Conservation (phyloP, 2,888 invertebrate genomes). For the Tiliacea aurago region DNA sequence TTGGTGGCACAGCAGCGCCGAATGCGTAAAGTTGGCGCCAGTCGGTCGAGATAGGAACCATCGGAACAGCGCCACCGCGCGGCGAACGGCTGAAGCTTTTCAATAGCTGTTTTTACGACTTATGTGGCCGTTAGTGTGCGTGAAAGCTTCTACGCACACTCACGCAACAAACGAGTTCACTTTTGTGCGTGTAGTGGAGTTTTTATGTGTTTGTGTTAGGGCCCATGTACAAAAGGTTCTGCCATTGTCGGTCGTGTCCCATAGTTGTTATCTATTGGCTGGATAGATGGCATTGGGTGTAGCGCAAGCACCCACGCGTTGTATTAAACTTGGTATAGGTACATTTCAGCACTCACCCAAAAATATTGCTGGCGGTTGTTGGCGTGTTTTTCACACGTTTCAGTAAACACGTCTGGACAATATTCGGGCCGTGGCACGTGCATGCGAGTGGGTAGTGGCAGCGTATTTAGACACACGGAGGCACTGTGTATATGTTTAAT, state of each 20-base stretch:
- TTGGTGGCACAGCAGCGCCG: slow-evolving; percentile 83
- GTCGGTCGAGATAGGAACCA: slow-evolving; percentile 78
- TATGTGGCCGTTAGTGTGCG: slow-evolving; percentile 77
- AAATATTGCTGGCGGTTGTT: slow-evolving; percentile 70
- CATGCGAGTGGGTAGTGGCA: slow-evolving; percentile 71
- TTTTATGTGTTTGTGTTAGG: slow-evolving; percentile 83
- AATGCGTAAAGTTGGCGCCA: slow-evolving; percentile 72
- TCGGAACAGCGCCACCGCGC: slow-evolving; percentile 86
- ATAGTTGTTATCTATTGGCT: slow-evolving; percentile 82
- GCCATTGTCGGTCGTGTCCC: slow-evolving; percentile 72
- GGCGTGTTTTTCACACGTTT: slow-evolving; percentile 77
- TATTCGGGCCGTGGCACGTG: slow-evolving; percentile 77
- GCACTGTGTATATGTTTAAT: slow-evolving; percentile 84
- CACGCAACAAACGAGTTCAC: slow-evolving; percentile 72
- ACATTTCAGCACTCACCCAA: slow-evolving; percentile 80
- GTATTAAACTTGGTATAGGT: slow-evolving; percentile 61
- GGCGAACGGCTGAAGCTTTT: slow-evolving; percentile 89
- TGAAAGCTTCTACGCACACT: slow-evolving; percentile 84
- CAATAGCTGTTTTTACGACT: slow-evolving; percentile 84
- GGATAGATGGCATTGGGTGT: slow-evolving; percentile 88
- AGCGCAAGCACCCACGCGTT: slow-evolving; percentile 65
- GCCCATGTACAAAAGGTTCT: slow-evolving; percentile 82
- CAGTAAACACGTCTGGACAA: slow-evolving; percentile 79
- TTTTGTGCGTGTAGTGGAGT: slow-evolving; percentile 83
- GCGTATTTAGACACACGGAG: slow-evolving; percentile 82